These are phyloP conservation scores for Armadillidium nasatum DNA, from an alignment of 1,140 invertebrate species.

Conservation along the genomic window DNA sequence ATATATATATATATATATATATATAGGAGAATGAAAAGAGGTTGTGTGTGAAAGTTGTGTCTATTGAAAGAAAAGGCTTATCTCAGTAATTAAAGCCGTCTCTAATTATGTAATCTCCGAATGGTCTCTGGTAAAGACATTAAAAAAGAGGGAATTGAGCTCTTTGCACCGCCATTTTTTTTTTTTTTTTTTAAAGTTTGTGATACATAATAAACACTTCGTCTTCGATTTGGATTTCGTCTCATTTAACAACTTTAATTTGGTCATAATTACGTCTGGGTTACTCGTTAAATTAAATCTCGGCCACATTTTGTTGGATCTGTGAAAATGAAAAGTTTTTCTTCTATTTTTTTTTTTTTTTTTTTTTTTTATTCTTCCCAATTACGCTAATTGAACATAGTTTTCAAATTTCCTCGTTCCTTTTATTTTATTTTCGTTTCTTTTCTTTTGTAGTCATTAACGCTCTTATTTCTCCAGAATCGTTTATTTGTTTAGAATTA, in stretches of 20 bases:
- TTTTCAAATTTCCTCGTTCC: background rate
- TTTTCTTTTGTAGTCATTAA: background rate
- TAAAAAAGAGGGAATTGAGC: background rate
- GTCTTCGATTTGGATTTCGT: background rate
- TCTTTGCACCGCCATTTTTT: background rate
- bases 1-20: too few species aligned
- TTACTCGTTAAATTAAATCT: conserved; percentile 6
- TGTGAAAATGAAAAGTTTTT: too few species aligned
- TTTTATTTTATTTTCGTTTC: background rate
- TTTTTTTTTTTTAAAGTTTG: background rate
- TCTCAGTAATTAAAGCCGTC: too few species aligned
- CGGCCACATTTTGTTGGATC: background rate
- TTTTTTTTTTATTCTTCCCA: too few species aligned
- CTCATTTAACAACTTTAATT: conserved; percentile 9
- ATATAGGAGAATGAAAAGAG: too few species aligned
- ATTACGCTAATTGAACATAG: background rate
- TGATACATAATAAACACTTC: background rate
- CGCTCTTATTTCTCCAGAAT: background rate
- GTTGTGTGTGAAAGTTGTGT: too few species aligned
- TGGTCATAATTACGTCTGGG: background rate
- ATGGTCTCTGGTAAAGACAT: background rate
- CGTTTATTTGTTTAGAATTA: background rate
- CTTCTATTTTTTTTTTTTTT: too few species aligned
- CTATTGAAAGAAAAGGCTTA: too few species aligned
- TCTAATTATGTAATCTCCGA: background rate